Conservation (phyloP, 2,888 invertebrate genomes). For the Ametastegia equiseti region DNA sequence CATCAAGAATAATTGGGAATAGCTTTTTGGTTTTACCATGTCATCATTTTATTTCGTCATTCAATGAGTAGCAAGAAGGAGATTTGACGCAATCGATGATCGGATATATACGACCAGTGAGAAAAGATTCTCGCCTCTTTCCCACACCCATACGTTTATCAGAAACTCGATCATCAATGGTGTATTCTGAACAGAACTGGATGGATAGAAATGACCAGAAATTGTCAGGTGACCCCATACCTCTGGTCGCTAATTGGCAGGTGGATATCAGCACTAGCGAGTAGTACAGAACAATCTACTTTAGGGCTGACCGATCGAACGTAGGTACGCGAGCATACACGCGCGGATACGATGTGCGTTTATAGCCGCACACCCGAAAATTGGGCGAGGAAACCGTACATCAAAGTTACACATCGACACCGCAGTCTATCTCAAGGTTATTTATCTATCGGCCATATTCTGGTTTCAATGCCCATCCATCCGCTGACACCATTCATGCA, state of each 20-base stretch:
- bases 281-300: slow-evolving; percentile 5
- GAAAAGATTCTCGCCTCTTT: too few relatives aligned
- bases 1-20: too few relatives aligned
- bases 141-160: too few relatives aligned
- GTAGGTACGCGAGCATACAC: not conserved
- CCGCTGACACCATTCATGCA: too few relatives aligned
- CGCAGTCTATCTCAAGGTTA: not conserved
- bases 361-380: not conserved
- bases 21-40: too few relatives aligned
- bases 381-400: not conserved
- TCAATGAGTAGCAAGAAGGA: too few relatives aligned
- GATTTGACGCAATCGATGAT: too few relatives aligned
- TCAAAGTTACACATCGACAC: not conserved
- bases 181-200: not conserved
- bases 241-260: slow-evolving; percentile 12
- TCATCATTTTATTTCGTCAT: too few relatives aligned
- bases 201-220: not conserved
- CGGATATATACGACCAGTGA: too few relatives aligned
- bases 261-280: not conserved
- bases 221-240: not conserved
- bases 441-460: not conserved
- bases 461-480: not conserved
- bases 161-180: not conserved
- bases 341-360: not conserved
- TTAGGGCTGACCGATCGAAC: not conserved